Percentiles rank a stretch among this genome's conserved stretches.
Conservation (phyloP, 2,888 invertebrate genomes). For the Polylopha cassiicola region DNA sequence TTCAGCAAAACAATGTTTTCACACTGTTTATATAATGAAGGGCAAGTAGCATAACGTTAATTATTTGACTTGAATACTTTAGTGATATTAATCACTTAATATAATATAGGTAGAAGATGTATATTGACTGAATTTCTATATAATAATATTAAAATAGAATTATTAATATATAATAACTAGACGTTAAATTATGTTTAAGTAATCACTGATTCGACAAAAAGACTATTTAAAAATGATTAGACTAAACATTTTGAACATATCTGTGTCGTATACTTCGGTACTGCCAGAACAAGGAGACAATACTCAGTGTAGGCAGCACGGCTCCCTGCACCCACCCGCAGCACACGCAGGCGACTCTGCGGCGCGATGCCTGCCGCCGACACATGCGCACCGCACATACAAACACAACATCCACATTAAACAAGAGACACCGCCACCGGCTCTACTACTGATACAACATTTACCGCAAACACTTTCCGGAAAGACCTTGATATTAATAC, state of each 20-base stretch:
- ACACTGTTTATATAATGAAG: conserved; percentile 44
- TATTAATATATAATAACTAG: conserved; percentile 60
- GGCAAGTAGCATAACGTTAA: conserved; percentile 24
- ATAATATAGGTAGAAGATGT: conserved; percentile 48
- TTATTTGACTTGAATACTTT: conserved; percentile 55
- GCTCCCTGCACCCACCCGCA: conserved; percentile 21
- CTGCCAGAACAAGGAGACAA: conserved; percentile 67
- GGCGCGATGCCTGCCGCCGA: conserved; percentile 13
- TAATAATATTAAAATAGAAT: conserved; percentile 53
- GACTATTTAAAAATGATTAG: conserved; percentile 71
- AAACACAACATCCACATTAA: too few species aligned
- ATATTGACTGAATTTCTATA: conserved; percentile 73
- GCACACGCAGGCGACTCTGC: conserved; percentile 19
- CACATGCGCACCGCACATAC: conserved; percentile 19
- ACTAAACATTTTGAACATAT: conserved; percentile 74
- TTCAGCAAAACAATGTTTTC: conserved; percentile 48
- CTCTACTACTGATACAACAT: too few species aligned
- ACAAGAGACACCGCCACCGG: too few species aligned
- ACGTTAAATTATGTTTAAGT: conserved; percentile 51
- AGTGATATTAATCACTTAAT: conserved; percentile 64
- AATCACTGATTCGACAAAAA: conserved; percentile 75
- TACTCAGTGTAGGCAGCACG: conserved; percentile 49
- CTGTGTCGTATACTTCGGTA: conserved; percentile 67
- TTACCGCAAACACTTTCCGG: too few species aligned
- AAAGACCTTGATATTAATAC: too few species aligned